Evolutionary conservation across 2,113 vertebrate genomes (phyloP), one percentile per base, ranked within the genome.

Genomic region (Austrofundulus limnaeus): DNA sequence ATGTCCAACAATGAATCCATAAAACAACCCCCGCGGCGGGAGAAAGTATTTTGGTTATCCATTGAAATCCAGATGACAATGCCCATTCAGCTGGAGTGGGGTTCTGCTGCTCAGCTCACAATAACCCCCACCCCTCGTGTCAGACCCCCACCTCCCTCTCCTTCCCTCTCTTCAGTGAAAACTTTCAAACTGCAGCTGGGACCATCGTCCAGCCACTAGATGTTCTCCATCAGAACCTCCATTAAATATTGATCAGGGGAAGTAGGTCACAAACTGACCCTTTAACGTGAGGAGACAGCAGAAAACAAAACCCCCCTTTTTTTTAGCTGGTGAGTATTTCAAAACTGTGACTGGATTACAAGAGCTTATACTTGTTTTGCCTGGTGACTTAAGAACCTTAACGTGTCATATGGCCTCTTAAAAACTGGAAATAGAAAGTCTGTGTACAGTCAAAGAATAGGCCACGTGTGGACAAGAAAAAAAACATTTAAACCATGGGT

Each of bases 11-110:
- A 45, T 41, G 75, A 14, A 76, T 81, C 74, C 72, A 74, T 59
- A 81, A 72, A 86, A 83, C 87, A 70, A 87, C 84, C 87, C 83
- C 88, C 85, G 83, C 61, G 64, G 80, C 11, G 75, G 81, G 85
- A 87, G 81, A 87, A 83, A 82, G 89, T 85, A 90, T 89, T 92
- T 90, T 88, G 79, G 84, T 85, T 75, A 70, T 77, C 85, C 83
- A 88, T 87, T 87, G 88, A 91, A 91, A 90, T 87, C 84, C 84
- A 86, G 82, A 92, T 90, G 86, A 91, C 90, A 92, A 92, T 89
- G 66, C 80, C 87, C 77, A 85, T 92, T 92, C 87, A 89, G 64
- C 75, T 21, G 52, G 80, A 86, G 77, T 83, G 87, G 86, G 84
- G 70, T 82, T 86, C 86, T 63, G 83, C 89, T 86, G 84, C 81